A percentile compares a stretch with the other conserved stretches of the same genome.
These are phyloP conservation scores for Papilio aristodemus DNA, from an alignment of 1,140 invertebrate species.

Conservation along the genomic window DNA sequence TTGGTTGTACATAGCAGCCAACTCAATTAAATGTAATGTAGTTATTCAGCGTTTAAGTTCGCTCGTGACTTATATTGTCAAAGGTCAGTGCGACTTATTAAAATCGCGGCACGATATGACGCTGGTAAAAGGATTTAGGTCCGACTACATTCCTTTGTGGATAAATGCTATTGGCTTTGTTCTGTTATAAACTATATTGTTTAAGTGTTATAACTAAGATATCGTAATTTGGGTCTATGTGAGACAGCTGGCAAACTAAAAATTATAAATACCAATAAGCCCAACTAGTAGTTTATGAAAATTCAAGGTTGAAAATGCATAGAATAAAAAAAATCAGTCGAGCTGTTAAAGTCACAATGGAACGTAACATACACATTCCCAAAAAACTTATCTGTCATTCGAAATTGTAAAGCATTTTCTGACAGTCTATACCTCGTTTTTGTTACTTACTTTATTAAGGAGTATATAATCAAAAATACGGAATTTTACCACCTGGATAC, in stretches of 20 bases:
- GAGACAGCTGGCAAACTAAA: too few relatives aligned
- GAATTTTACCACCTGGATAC: not conserved
- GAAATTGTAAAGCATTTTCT: too few relatives aligned
- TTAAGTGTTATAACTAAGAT: not conserved
- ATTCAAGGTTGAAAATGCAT: too few relatives aligned
- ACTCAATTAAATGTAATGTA: not conserved
- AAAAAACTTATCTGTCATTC: too few relatives aligned
- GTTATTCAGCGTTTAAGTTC: not conserved
- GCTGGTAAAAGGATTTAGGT: slow-evolving; percentile 32
- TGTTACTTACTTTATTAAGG: too few relatives aligned
- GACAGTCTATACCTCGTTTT: too few relatives aligned
- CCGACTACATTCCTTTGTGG: slow-evolving; percentile 28
- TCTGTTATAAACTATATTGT: not conserved
- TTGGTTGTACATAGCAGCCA: not conserved
- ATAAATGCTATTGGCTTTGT: slow-evolving; percentile 25
- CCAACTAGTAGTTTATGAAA: too few relatives aligned
- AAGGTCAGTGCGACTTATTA: slow-evolving; percentile 34
- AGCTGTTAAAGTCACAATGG: too few relatives aligned
- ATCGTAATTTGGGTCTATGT: not conserved
- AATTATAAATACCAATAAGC: too few relatives aligned
- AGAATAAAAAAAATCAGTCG: too few relatives aligned
- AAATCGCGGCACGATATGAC: slow-evolving; percentile 11
- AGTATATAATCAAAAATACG: too few relatives aligned
- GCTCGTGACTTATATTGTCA: slow-evolving; percentile 31
- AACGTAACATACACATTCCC: too few relatives aligned